Percentiles rank a stretch among this genome's conserved stretches.
Conservation (phyloP, 1,140 invertebrate genomes). For the Bombus vancouverensis region DNA sequence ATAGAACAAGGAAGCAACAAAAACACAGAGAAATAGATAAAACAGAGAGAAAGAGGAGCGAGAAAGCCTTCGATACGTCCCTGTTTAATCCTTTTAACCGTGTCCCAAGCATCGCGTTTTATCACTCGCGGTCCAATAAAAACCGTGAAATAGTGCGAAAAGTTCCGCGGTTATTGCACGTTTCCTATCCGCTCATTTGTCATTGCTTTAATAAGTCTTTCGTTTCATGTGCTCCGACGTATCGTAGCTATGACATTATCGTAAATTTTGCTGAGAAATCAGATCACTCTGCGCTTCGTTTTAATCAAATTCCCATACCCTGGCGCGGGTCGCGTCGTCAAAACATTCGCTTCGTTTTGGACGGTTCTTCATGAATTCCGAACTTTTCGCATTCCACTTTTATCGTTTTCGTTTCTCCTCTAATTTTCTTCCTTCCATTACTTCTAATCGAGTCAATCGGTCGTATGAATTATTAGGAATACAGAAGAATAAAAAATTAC, state of each 20-base stretch:
- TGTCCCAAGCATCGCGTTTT: neutral
- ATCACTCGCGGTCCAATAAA: conserved; percentile 2
- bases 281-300: neutral
- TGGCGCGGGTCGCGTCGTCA: no score
- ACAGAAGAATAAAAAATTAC: no score
- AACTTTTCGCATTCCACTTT: no score
- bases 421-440: no score
- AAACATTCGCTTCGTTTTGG: no score
- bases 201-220: conserved; percentile 12
- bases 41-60: neutral
- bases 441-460: no score
- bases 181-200: neutral
- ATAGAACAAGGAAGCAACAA: no score
- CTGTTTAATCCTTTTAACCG: conserved; percentile 41
- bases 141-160: conserved; percentile 17
- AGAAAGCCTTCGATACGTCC: no score
- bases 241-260: neutral
- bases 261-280: conserved; percentile 1
- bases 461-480: no score
- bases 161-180: conserved; percentile 10
- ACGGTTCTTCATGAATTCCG: no score
- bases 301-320: neutral
- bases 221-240: neutral
- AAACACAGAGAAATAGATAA: neutral
- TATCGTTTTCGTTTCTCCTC: no score